These are phyloP conservation scores for Abrostola triplasia DNA, from an alignment of 2,888 invertebrate genomes.

Conservation along the genomic window DNA sequence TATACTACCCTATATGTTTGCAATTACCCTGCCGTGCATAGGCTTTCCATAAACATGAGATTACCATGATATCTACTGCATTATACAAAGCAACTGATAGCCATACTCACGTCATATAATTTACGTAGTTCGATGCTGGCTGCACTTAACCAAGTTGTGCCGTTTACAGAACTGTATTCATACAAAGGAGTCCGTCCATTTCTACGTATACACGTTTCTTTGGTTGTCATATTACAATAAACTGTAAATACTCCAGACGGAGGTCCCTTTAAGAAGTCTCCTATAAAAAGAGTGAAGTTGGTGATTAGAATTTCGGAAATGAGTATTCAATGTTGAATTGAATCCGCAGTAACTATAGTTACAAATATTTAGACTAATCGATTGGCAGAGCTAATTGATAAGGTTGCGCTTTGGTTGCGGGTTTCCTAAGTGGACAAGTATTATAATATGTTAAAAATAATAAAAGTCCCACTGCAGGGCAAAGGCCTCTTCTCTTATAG, in stretches of 20 bases:
- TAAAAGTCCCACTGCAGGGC: too few species aligned
- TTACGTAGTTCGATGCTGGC: constrained; percentile 14
- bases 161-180: neutral
- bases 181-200: neutral
- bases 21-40: too few species aligned
- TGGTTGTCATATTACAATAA: constrained; percentile 17
- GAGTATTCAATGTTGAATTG: neutral
- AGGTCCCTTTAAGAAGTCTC: constrained; percentile 14
- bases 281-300: neutral
- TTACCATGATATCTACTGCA: too few species aligned
- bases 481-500: too few species aligned
- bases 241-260: neutral
- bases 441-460: too few species aligned
- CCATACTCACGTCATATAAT: constrained; percentile 21
- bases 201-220: constrained; percentile 26
- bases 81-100: too few species aligned
- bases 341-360: neutral
- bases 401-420: too few species aligned
- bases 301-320: neutral
- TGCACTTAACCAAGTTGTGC: constrained; percentile 35
- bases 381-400: too few species aligned
- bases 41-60: too few species aligned
- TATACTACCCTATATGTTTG: neutral
- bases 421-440: too few species aligned
- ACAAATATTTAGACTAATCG: too few species aligned